Base-by-base conservation (phyloP, 2,113 vertebrate species). In the Saguinus imperator region DNA sequence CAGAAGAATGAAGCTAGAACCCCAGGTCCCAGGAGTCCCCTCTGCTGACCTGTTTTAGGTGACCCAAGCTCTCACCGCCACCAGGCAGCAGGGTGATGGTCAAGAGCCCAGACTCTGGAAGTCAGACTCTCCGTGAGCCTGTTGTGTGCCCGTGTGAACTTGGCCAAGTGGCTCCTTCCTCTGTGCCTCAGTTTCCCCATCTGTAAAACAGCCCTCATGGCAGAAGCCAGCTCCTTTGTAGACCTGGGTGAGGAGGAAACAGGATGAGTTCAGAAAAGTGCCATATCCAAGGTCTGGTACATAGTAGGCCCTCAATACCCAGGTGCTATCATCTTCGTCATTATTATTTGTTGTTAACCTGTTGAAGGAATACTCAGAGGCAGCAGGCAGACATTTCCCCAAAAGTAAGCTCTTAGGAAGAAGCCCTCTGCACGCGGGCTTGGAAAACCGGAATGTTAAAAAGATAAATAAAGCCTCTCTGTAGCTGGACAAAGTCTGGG, bases 401-500 rank as follows among this genome's bases (percentile, higher is more conserved):
- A 73, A 32, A 4, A 64, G n/a, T 48, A 40, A 94, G 92, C 12
- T 20, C 86, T 89, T 75, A 48, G 1, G 82, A 32, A 93, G 89
- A 73, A 86, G 92, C 72, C 66, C 90, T 81, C 77, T 68, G 95
- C 87, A 84, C 8, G 6, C 61, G 70, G 91, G 93, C 95, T 95
- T 91, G 64, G 97, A 68, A 92, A 68, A 64, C 66, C 95, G 45
- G 95, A 66, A 83, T 12, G 86, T 70, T 77, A 80, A 94, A 83
- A 82, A 92, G 96, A 92, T 75, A 82, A 95, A 95, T 35, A 72
- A 57, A 55, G 77, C 27, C 90, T 81, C 77, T 21, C 77, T n/a
- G 1, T 17, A 35, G 77, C 85, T 12, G 94, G 85, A 66, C 93
- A 88, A 27, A 89, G 88, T 77, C 85, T 64, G 92, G 57, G 76